phyloP scores from a whole-genome alignment of 2,888 invertebrate species.

The Scaeva pyrastri region DNA sequence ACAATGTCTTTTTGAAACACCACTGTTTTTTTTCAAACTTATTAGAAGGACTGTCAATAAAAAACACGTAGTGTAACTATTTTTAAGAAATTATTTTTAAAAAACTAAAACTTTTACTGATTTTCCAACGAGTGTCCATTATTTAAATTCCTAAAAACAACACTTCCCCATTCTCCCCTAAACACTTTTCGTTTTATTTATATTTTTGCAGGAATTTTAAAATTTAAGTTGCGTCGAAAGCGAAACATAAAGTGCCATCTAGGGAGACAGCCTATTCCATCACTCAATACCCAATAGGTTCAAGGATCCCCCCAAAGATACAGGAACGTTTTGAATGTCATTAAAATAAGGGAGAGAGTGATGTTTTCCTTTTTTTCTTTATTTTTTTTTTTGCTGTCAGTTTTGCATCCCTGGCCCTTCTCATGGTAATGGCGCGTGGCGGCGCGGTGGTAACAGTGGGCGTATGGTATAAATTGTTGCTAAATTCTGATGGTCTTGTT shows the following conservation, averaged over 20 bases:
- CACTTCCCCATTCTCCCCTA: background rate
- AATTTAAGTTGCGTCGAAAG: slow-evolving; percentile 14
- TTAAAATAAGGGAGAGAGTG: slow-evolving; percentile 5
- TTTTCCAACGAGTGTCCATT: too few relatives aligned
- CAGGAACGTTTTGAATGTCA: slow-evolving; percentile 15
- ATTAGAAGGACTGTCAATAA: too few relatives aligned
- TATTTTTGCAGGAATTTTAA: background rate
- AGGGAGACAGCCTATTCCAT: background rate
- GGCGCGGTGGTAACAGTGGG: too few relatives aligned
- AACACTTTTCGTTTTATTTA: background rate
- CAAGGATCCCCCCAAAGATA: slow-evolving; percentile 10
- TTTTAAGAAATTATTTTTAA: too few relatives aligned
- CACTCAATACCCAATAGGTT: background rate
- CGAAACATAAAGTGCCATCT: slow-evolving; percentile 12
- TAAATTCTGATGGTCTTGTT: background rate
- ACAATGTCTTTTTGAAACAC: background rate
- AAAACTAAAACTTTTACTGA: too few relatives aligned
- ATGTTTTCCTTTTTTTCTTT: too few relatives aligned
- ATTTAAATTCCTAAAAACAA: too few relatives aligned
- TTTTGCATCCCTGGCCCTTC: background rate
- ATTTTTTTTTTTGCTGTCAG: slow-evolving; percentile 7
- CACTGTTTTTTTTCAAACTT: background rate
- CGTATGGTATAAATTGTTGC: background rate
- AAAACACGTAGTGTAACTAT: too few relatives aligned
- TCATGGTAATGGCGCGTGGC: background rate